These are phyloP conservation scores for Drosophila colorata DNA, from an alignment of 2,888 invertebrate species.

Conservation along the genomic window DNA sequence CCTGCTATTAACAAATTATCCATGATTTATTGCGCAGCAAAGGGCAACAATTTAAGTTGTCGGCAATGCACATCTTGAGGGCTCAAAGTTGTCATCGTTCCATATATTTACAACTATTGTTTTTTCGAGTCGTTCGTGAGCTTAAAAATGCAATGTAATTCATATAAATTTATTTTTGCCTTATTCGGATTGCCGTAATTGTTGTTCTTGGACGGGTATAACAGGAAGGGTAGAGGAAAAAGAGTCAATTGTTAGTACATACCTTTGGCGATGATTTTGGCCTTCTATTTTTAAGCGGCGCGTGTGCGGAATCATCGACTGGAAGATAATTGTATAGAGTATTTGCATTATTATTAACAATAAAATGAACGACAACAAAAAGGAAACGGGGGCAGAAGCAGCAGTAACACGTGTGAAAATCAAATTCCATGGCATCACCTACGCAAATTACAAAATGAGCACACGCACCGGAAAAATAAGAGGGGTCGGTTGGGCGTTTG, in stretches of 20 bases:
- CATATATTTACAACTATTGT: conserved; percentile 67
- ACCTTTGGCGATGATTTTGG: conserved; percentile 11
- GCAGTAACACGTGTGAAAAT: conserved; percentile 81
- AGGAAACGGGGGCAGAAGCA: conserved; percentile 20
- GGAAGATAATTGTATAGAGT: conserved; percentile 75
- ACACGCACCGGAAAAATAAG: conserved; percentile 60
- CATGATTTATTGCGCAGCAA: conserved; percentile 50
- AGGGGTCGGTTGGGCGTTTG: conserved; percentile 10
- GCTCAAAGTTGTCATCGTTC: conserved; percentile 69
- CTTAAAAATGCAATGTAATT: conserved; percentile 50
- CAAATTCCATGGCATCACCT: conserved; percentile 83
- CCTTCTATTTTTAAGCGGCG: conserved; percentile 65
- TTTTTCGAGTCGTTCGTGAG: conserved; percentile 61
- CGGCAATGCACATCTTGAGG: conserved; percentile 48
- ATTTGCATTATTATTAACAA: conserved; percentile 78
- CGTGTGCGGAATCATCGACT: conserved; percentile 72
- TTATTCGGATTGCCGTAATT: conserved; percentile 27
- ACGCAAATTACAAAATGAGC: conserved; percentile 79
- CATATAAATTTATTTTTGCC: conserved; percentile 32
- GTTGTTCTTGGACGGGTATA: conserved; percentile 13
- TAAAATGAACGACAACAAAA: conserved; percentile 67
- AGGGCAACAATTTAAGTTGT: conserved; percentile 57
- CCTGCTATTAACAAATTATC: conserved; percentile 43
- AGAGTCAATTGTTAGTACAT: no score
- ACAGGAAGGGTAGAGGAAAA: neutral